phyloP scores from a whole-genome alignment of 2,888 invertebrate genomes.

The Aproaerema taeniolella region DNA sequence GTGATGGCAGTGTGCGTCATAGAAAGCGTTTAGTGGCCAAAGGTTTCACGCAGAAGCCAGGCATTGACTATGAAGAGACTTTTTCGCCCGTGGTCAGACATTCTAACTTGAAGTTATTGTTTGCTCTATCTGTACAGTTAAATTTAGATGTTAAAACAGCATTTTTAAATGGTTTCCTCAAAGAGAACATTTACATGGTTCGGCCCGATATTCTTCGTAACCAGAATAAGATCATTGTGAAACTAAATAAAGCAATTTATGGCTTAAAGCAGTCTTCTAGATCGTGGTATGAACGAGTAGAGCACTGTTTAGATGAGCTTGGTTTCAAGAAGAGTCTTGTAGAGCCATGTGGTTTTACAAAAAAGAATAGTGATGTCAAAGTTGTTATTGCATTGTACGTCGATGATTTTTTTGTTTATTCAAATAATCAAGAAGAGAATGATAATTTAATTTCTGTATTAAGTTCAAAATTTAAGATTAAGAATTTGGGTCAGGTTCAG shows the following conservation, averaged over 20 bases:
- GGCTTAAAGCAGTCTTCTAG: slow-evolving; percentile 17
- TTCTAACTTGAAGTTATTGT: slow-evolving; percentile 13
- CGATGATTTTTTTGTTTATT: slow-evolving; percentile 16
- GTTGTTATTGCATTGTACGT: slow-evolving; percentile 14
- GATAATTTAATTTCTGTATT: slow-evolving; percentile 7
- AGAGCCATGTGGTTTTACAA: slow-evolving; percentile 12
- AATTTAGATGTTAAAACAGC: slow-evolving; percentile 17
- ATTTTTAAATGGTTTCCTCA: slow-evolving; percentile 13
- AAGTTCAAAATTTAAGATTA: slow-evolving; percentile 11
- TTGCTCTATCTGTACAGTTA: slow-evolving; percentile 11
- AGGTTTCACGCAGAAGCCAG: slow-evolving; percentile 15
- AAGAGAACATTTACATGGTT: slow-evolving; percentile 14
- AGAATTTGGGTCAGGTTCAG: slow-evolving; percentile 18
- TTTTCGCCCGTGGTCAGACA: slow-evolving; percentile 16
- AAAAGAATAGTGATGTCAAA: background rate
- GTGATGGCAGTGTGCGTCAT: slow-evolving; percentile 10
- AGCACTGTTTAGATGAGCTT: slow-evolving; percentile 6
- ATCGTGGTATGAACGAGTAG: slow-evolving; percentile 15
- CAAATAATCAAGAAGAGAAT: slow-evolving; percentile 11
- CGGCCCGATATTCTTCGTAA: slow-evolving; percentile 1
- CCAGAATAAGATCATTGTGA: too few relatives aligned
- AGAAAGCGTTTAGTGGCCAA: slow-evolving; percentile 14
- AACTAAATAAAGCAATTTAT: too few relatives aligned
- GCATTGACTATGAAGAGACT: slow-evolving; percentile 15
- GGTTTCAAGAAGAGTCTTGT: slow-evolving; percentile 8